Percentiles rank a stretch among this genome's conserved stretches.
Conservation (phyloP, 2,113 vertebrate genomes). For the Percina caprodes region DNA sequence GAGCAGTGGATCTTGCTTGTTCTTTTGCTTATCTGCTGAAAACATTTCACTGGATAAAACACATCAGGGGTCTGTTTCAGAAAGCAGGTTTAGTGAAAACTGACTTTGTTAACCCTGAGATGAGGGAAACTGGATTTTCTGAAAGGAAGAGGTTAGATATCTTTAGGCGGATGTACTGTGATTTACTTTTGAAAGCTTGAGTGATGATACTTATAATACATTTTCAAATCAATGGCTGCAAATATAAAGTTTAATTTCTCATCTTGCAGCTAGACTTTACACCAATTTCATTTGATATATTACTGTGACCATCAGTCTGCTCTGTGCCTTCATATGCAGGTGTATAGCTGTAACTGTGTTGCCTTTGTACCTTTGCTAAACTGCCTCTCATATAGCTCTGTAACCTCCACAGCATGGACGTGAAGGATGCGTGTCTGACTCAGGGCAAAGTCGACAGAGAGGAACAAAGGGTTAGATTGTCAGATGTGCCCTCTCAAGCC, state of each 20-base stretch:
- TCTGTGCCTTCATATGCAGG: not conserved
- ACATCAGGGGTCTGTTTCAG: too few relatives aligned
- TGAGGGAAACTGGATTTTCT: too few relatives aligned
- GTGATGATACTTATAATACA: not conserved
- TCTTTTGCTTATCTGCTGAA: too few relatives aligned
- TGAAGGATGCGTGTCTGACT: not conserved
- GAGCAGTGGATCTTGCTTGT: too few relatives aligned
- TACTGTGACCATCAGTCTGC: not conserved
- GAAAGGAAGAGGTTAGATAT: too few relatives aligned
- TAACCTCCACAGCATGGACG: not conserved
- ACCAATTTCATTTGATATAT: not conserved
- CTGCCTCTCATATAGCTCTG: not conserved
- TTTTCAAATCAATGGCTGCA: not conserved
- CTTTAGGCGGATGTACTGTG: too few relatives aligned
- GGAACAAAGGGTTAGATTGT: not conserved
- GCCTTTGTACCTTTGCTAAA: conserved; percentile 4
- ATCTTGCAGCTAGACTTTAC: not conserved
- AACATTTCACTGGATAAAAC: too few relatives aligned
- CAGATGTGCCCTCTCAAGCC: not conserved
- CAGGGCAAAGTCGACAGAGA: not conserved
- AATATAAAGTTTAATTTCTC: not conserved
- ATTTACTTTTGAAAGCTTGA: too few relatives aligned
- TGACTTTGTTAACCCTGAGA: too few relatives aligned
- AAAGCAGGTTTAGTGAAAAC: too few relatives aligned
- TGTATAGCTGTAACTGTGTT: not conserved